These are phyloP conservation scores for Crenuchus spilurus DNA, from an alignment of 2,797 vertebrate genomes.

Conservation along the genomic window DNA sequence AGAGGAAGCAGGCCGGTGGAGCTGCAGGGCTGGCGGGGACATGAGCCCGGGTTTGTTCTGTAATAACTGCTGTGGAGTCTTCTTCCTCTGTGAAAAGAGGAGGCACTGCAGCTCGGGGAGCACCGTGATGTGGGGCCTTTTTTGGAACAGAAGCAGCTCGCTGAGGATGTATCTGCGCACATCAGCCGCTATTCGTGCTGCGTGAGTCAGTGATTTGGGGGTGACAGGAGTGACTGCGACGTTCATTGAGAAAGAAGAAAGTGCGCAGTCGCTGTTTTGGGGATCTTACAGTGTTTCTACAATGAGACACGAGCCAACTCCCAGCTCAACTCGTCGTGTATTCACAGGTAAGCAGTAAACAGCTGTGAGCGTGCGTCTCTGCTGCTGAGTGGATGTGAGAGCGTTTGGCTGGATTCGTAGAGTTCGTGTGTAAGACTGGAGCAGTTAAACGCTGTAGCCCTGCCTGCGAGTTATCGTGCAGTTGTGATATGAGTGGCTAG, in stretches of 20 bases:
- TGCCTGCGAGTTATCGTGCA: not conserved
- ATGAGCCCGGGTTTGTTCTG: slow-evolving; percentile 43
- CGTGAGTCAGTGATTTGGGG: not conserved
- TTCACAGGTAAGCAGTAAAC: slow-evolving; percentile 68
- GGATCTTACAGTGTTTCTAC: slow-evolving; percentile 53
- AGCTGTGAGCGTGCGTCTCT: not conserved
- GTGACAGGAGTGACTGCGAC: slow-evolving; percentile 50
- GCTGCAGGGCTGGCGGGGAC: slow-evolving; percentile 24
- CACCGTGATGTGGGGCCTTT: slow-evolving; percentile 1
- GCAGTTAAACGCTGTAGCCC: not conserved
- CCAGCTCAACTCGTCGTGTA: slow-evolving; percentile 47
- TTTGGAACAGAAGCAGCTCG: slow-evolving; percentile 30
- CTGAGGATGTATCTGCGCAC: slow-evolving; percentile 22
- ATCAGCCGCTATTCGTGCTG: slow-evolving; percentile 11
- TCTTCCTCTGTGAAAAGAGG: not conserved
- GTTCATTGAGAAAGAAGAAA: slow-evolving; percentile 65
- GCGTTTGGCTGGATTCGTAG: no score
- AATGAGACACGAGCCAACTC: slow-evolving; percentile 57
- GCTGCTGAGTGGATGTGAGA: not conserved
- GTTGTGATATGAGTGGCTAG: slow-evolving; percentile 24
- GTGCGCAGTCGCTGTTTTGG: slow-evolving; percentile 56
- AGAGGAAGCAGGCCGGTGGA: slow-evolving; percentile 33
- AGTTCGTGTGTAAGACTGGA: not conserved
- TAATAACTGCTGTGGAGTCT: slow-evolving; percentile 46
- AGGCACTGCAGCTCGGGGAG: not conserved